These are phyloP conservation scores for Sphaerophoria rueppellii DNA, from an alignment of 2,888 invertebrate species.

Conservation along the genomic window DNA sequence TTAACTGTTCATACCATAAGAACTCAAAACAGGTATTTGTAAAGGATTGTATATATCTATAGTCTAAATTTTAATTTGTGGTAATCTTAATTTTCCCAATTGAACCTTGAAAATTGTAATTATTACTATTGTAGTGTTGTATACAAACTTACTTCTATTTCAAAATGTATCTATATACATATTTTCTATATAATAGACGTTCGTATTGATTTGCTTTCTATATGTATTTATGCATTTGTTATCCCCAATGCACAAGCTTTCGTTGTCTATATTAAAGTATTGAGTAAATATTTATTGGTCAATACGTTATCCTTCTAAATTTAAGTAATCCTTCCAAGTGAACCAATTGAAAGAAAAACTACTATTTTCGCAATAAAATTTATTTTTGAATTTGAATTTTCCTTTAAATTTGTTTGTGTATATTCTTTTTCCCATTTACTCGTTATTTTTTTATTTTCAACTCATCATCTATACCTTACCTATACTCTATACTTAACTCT, in stretches of 20 bases:
- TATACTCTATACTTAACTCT: conserved; percentile 57
- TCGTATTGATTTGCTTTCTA: conserved; percentile 34
- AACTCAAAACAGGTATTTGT: too few species aligned
- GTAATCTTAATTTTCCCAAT: too few species aligned
- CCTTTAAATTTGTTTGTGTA: conserved; percentile 4
- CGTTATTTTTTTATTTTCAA: background rate
- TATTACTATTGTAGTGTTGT: too few species aligned
- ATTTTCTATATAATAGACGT: conserved; percentile 14
- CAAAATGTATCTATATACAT: background rate
- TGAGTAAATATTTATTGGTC: too few species aligned
- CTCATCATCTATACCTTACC: conserved; percentile 67
- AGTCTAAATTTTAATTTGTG: too few species aligned
- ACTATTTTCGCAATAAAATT: background rate
- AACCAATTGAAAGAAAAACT: background rate
- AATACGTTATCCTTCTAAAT: too few species aligned
- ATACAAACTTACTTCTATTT: background rate
- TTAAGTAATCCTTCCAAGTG: background rate
- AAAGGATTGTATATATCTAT: too few species aligned
- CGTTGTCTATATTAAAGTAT: conserved; percentile 14
- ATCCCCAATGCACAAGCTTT: conserved; percentile 25
- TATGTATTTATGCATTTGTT: background rate
- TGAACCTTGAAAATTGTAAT: too few species aligned
- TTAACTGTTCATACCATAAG: too few species aligned
- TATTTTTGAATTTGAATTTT: conserved; percentile 6
- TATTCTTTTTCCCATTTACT: conserved; percentile 17